phyloP scores from a whole-genome alignment of 2,113 vertebrate genomes.

The Gasterosteus aculeatus region DNA sequence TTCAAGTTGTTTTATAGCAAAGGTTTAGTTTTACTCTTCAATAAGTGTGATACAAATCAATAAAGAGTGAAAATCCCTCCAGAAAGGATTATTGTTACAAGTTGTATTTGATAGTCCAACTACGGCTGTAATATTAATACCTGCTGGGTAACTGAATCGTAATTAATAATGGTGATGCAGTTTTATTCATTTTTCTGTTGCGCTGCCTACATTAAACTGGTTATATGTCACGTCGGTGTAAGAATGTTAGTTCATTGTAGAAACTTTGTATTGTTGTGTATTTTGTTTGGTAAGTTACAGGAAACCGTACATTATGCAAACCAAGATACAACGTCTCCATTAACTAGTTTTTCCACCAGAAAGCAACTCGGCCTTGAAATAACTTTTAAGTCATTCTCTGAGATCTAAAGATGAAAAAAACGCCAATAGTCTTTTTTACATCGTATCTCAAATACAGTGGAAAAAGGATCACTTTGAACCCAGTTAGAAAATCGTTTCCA shows the following conservation, averaged over 20 bases:
- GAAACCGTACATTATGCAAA: background rate
- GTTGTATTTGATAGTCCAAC: background rate
- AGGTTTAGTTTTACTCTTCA: constrained; percentile 7
- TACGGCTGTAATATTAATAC: background rate
- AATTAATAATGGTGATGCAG: background rate
- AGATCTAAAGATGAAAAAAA: background rate
- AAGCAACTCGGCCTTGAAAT: background rate
- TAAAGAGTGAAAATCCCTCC: background rate
- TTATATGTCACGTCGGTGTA: background rate
- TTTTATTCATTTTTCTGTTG: too few species aligned
- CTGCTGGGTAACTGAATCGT: background rate
- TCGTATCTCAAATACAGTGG: background rate
- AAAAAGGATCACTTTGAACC: background rate
- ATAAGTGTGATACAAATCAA: background rate
- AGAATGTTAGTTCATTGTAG: background rate
- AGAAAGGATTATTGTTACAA: background rate
- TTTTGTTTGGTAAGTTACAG: background rate
- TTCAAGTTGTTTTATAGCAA: background rate
- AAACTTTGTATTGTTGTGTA: background rate
- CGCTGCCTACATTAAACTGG: background rate
- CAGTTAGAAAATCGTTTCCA: background rate
- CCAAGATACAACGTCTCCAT: background rate
- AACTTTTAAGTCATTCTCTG: background rate
- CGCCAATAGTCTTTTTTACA: background rate
- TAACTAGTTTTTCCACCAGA: background rate